These are phyloP conservation scores for Chloroclysta siterata DNA, from an alignment of 2,888 invertebrate species.

Conservation along the genomic window DNA sequence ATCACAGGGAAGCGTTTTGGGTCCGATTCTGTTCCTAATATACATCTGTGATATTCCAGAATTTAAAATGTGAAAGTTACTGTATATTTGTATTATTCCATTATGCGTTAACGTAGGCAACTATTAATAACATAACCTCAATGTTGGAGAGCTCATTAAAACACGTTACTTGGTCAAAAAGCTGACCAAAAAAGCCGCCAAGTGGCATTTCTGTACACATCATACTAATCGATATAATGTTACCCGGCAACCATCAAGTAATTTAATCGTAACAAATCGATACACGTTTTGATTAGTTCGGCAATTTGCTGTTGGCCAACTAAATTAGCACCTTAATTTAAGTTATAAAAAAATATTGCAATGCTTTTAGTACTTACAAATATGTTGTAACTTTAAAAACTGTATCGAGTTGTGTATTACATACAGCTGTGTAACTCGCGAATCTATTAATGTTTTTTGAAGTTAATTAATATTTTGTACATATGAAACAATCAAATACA, in stretches of 20 bases:
- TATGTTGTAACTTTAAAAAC: slow-evolving; percentile 18
- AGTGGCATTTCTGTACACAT: slow-evolving; percentile 2
- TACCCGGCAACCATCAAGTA: slow-evolving; percentile 1
- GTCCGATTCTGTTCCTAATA: no score
- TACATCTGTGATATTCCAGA: no score
- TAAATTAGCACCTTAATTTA: slow-evolving; percentile 15
- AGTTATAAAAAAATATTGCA: slow-evolving; percentile 9
- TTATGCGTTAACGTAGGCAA: neutral
- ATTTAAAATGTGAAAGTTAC: no score
- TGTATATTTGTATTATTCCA: no score
- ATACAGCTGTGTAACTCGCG: neutral
- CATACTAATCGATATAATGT: neutral
- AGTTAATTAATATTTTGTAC: no score
- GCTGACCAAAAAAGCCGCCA: neutral
- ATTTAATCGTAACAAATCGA: slow-evolving; percentile 15
- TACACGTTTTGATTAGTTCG: slow-evolving; percentile 22
- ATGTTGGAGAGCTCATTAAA: neutral
- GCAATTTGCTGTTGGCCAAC: slow-evolving; percentile 31
- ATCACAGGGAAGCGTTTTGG: no score
- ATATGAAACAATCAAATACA: no score
- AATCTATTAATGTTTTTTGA: no score
- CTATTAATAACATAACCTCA: neutral
- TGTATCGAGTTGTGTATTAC: slow-evolving; percentile 1
- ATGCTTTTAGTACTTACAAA: slow-evolving; percentile 1
- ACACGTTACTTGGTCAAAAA: neutral